Percentiles rank a stretch among this genome's conserved stretches.
Evolutionary conservation across 2,888 invertebrate genomes (phyloP).

Genomic region (Torymus auratus): DNA sequence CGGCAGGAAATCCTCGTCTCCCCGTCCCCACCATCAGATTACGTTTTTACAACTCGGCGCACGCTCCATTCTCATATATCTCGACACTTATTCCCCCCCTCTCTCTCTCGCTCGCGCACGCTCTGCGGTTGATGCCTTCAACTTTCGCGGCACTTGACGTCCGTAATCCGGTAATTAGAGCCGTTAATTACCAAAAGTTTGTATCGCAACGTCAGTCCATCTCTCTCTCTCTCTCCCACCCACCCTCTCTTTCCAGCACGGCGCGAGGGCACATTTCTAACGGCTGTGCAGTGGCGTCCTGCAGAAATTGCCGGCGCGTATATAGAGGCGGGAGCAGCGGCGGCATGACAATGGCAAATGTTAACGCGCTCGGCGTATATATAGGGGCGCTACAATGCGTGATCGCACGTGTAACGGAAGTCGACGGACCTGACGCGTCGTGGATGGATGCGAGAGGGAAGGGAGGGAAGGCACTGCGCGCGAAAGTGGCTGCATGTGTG

Average conservation of each 20-base stretch:
- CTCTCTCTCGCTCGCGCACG: background rate
- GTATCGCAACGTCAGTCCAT: conserved; percentile 34
- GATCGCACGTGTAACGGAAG: conserved; percentile 56
- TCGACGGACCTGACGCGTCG: conserved; percentile 44
- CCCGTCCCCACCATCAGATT: too few relatives aligned
- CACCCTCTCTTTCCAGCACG: background rate
- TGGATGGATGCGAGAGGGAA: conserved; percentile 5
- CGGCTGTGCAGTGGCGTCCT: background rate
- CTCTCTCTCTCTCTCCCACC: background rate
- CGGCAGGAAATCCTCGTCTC: too few relatives aligned
- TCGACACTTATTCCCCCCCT: background rate
- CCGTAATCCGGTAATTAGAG: conserved; percentile 50
- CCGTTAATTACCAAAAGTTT: conserved; percentile 54
- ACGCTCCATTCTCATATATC: too few relatives aligned
- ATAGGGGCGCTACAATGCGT: conserved; percentile 28
- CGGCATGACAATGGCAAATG: conserved; percentile 55
- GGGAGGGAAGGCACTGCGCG: background rate
- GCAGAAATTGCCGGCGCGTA: conserved; percentile 38
- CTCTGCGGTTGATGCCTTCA: conserved; percentile 19
- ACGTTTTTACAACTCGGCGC: too few relatives aligned
- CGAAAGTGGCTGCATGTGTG: conserved; percentile 15
- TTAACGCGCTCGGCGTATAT: conserved; percentile 2
- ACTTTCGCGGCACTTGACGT: conserved; percentile 38
- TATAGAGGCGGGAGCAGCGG: background rate
- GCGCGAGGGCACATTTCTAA: too few relatives aligned